A percentile compares a stretch with the other conserved stretches of the same genome.
phyloP scores from a whole-genome alignment of 2,888 invertebrate species.

The Nephrotoma flavescens region DNA sequence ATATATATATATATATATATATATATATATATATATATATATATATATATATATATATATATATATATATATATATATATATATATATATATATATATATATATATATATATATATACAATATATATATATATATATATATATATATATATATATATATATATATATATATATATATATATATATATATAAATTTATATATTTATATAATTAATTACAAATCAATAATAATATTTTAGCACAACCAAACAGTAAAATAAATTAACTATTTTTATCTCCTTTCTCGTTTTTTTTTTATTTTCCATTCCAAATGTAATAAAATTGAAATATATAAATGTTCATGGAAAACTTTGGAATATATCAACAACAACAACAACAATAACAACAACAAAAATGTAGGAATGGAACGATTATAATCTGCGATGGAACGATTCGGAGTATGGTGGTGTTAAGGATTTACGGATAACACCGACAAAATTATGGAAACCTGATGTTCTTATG shows the following conservation, averaged over 20 bases:
- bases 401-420: slow-evolving; percentile 95
- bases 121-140: too few relatives aligned
- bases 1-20: too few relatives aligned
- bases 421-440: slow-evolving; percentile 92
- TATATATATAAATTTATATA: too few relatives aligned
- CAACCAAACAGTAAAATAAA: background rate
- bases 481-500: slow-evolving; percentile 99
- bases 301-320: background rate
- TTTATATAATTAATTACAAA: background rate
- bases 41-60: too few relatives aligned
- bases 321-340: background rate
- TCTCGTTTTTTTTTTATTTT: background rate
- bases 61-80: too few relatives aligned
- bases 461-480: slow-evolving; percentile 88
- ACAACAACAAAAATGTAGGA: slow-evolving; percentile 46
- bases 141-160: too few relatives aligned
- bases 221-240: background rate
- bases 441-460: slow-evolving; percentile 87
- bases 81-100: too few relatives aligned
- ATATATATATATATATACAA: too few relatives aligned
- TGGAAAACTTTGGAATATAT: slow-evolving; percentile 8
- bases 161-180: too few relatives aligned
- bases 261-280: background rate
- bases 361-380: slow-evolving; percentile 10
- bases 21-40: too few relatives aligned